Conservation (phyloP, 2,113 vertebrate genomes). For the Cebidichthys violaceus region DNA sequence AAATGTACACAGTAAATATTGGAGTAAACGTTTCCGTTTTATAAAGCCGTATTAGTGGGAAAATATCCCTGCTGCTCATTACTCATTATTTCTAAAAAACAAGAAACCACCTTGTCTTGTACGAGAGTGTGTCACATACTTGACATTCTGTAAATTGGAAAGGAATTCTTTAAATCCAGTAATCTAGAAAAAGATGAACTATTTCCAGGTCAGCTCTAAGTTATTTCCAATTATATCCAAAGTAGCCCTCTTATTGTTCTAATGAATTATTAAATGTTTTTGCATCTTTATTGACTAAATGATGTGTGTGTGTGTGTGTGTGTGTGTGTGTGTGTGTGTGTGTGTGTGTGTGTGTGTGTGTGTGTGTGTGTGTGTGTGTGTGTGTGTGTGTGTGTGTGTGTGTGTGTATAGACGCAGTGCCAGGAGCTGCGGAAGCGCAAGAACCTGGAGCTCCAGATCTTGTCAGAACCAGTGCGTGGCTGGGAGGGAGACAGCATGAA, state of each 20-base stretch:
- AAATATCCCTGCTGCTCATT: neutral
- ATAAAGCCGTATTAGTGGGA: neutral
- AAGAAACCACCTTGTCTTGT: neutral
- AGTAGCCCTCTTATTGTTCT: neutral
- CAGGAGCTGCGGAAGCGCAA: constrained; percentile 96
- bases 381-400: neutral
- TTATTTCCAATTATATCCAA: neutral
- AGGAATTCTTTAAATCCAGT: neutral
- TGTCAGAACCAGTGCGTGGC: constrained; percentile 93
- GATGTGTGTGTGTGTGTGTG: neutral
- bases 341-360: neutral
- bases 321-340: neutral
- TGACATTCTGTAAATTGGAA: neutral
- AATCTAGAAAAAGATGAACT: neutral
- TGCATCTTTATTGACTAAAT: neutral
- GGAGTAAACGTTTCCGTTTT: neutral
- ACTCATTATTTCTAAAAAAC: neutral
- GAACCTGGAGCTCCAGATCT: constrained; percentile 95
- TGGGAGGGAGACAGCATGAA: constrained; percentile 98
- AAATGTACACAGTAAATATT: neutral
- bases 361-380: no score
- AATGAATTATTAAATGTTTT: neutral
- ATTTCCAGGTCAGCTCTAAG: neutral
- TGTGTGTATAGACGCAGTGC: constrained; percentile 86
- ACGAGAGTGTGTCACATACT: neutral